Conservation (phyloP, 2,888 invertebrate species). For the Diplolepis rosae region DNA sequence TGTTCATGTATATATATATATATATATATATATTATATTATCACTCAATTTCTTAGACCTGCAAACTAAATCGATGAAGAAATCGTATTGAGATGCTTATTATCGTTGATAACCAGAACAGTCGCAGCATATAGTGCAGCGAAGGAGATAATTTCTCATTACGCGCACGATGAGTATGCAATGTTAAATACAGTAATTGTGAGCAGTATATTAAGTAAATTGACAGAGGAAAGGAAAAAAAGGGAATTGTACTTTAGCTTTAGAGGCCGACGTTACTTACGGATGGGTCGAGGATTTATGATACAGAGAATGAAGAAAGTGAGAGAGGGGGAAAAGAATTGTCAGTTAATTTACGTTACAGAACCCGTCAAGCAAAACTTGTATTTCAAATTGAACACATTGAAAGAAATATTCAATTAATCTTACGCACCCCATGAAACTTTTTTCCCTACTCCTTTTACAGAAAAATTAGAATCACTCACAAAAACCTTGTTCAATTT, state of each 20-base stretch:
- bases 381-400: conserved; percentile 11
- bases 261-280: conserved; percentile 33
- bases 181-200: conserved; percentile 28
- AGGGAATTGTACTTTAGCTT: conserved; percentile 32
- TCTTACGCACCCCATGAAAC: no score
- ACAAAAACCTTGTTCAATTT: no score
- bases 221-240: conserved; percentile 22
- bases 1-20: no score
- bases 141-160: conserved; percentile 23
- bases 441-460: no score
- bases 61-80: conserved; percentile 7
- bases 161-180: conserved; percentile 30
- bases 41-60: not conserved
- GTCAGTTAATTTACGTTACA: conserved; percentile 19
- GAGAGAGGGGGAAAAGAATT: conserved; percentile 10
- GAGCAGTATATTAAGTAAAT: conserved; percentile 30
- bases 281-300: conserved; percentile 42
- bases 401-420: not conserved
- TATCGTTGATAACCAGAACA: conserved; percentile 17
- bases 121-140: conserved; percentile 11
- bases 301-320: conserved; percentile 22
- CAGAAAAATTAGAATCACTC: no score
- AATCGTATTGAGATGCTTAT: not conserved
- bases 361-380: conserved; percentile 17
- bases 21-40: no score